Percentiles rank a stretch among this genome's conserved stretches.
phyloP scores from a whole-genome alignment of 2,888 invertebrate genomes.

The Drosophila atroscutellata region DNA sequence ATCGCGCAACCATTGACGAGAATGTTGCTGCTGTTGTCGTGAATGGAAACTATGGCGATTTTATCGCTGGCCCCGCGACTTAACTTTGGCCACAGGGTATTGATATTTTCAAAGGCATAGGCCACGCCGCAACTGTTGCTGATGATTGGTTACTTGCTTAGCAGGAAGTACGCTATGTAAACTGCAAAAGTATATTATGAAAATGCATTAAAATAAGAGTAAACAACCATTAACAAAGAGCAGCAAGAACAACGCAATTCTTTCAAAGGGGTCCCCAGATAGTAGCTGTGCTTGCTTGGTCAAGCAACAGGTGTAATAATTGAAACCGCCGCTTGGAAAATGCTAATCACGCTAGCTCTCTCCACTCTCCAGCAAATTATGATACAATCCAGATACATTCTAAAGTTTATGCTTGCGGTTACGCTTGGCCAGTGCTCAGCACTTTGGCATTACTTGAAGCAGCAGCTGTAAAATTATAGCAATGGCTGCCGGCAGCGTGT shows the following conservation, averaged over 20 bases:
- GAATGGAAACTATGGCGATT: conserved; percentile 35
- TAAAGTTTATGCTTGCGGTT: conserved; percentile 57
- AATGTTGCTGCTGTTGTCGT: conserved; percentile 31
- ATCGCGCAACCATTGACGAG: conserved; percentile 62
- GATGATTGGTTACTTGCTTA: conserved; percentile 39
- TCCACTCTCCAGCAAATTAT: conserved; percentile 62
- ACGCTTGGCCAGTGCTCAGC: conserved; percentile 44
- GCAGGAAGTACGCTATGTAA: conserved; percentile 80
- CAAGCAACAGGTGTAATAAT: conserved; percentile 84
- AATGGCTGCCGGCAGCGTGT: conserved; percentile 15
- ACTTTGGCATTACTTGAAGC: conserved; percentile 65
- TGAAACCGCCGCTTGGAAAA: conserved; percentile 81
- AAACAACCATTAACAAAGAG: conserved; percentile 1
- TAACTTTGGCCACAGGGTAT: conserved; percentile 43
- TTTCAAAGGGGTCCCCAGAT: conserved; percentile 43
- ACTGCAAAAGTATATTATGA: conserved; percentile 59
- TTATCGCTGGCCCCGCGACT: conserved; percentile 48
- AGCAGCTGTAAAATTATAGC: conserved; percentile 75
- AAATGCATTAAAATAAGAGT: conserved; percentile 46
- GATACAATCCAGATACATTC: conserved; percentile 44
- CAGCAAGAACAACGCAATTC: conserved; percentile 28
- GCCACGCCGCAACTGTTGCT: conserved; percentile 43
- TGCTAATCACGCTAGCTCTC: conserved; percentile 70
- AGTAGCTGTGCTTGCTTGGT: conserved; percentile 32
- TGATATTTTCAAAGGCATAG: conserved; percentile 54